phyloP scores from a whole-genome alignment of 30 jellyfish, hydroid and myxozoan genomes.

The Rhopilema esculentum region DNA sequence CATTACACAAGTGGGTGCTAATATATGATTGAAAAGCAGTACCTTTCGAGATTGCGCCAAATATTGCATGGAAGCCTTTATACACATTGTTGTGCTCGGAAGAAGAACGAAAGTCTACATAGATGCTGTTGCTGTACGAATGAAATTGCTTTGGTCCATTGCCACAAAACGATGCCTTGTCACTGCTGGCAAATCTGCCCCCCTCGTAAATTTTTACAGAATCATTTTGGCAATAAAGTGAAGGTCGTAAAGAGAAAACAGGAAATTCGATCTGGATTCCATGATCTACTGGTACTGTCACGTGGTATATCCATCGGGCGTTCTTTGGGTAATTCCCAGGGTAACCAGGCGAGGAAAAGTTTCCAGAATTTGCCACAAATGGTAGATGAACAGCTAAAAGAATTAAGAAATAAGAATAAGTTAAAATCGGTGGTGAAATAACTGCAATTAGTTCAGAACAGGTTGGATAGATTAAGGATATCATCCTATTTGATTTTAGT shows the following conservation, averaged over 20 bases:
- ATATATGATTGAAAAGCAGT: not conserved
- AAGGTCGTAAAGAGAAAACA: not conserved
- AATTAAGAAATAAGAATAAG: not conserved
- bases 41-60: not conserved
- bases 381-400: not conserved
- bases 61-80: not conserved
- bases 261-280: constrained; percentile 3
- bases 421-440: not conserved
- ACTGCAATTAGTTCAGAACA: not conserved
- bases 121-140: not conserved
- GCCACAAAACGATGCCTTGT: not conserved
- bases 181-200: not conserved
- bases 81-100: not conserved
- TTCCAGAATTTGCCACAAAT: not conserved
- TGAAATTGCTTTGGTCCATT: not conserved
- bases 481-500: too few relatives aligned
- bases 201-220: constrained; percentile 1
- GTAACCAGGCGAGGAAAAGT: not conserved
- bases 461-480: too few relatives aligned
- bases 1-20: too few relatives aligned
- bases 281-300: not conserved
- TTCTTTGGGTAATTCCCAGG: not conserved
- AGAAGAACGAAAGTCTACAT: not conserved
- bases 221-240: not conserved
- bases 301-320: not conserved